Evolutionary conservation across 2,797 vertebrate species (phyloP).

Genomic region (Paramormyrops hopkinsi): DNA sequence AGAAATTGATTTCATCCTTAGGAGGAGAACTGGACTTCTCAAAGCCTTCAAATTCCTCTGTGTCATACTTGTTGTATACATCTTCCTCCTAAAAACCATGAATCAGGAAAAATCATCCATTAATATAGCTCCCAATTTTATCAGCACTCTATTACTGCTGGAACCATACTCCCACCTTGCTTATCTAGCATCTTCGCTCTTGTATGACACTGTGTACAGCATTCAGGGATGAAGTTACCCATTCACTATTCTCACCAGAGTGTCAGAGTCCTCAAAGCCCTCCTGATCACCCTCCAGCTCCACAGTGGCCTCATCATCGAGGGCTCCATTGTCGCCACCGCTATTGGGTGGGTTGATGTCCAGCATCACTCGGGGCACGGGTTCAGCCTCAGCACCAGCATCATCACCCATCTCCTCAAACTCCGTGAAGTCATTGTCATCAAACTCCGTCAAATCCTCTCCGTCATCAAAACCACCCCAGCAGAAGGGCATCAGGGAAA

Average conservation of each 20-base stretch:
- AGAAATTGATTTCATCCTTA: conserved; percentile 90
- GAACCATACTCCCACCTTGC: background rate
- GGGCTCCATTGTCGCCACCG: conserved; percentile 44
- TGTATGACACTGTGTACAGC: background rate
- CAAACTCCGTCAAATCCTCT: conserved; percentile 88
- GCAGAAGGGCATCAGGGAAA: conserved; percentile 56
- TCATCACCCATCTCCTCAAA: conserved; percentile 89
- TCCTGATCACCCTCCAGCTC: conserved; percentile 90
- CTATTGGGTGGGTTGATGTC: conserved; percentile 25
- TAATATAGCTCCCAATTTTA: background rate
- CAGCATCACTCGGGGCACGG: conserved; percentile 57
- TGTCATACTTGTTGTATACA: conserved; percentile 68
- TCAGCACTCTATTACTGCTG: background rate
- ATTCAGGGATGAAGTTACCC: background rate
- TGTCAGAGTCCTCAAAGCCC: conserved; percentile 82
- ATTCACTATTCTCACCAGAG: conserved; percentile 58
- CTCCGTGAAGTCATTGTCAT: conserved; percentile 97
- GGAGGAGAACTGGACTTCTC: conserved; percentile 63
- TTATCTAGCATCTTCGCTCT: background rate
- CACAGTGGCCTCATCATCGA: conserved; percentile 79
- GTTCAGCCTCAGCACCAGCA: conserved; percentile 57
- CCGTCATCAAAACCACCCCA: conserved; percentile 83
- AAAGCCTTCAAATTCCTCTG: conserved; percentile 94
- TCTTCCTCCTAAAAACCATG: conserved; percentile 76
- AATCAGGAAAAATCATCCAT: background rate